Evolutionary conservation across 2,113 vertebrate genomes (phyloP).

Genomic region (Corynorhinus townsendii): DNA sequence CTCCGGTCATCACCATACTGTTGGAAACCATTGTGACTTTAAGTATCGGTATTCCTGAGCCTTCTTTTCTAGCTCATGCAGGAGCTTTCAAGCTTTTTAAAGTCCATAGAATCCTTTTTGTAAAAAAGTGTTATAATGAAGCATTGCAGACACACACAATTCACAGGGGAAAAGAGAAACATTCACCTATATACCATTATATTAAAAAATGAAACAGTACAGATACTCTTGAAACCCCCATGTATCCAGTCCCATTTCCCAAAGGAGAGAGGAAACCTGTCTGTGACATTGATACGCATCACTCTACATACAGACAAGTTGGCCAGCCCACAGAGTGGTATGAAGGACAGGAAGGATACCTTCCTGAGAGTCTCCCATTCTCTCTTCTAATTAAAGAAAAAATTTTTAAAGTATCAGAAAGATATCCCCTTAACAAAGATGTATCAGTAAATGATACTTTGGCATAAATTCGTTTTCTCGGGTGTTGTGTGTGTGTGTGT

Average conservation of each 20-base stretch:
- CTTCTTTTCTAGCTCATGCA: background rate
- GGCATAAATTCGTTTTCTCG: background rate
- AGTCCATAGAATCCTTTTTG: background rate
- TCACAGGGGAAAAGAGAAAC: background rate
- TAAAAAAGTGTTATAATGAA: background rate
- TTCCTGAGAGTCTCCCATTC: background rate
- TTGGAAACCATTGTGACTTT: background rate
- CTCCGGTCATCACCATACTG: background rate
- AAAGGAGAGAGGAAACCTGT: background rate
- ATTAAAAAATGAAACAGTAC: background rate
- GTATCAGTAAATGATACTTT: background rate
- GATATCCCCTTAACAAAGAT: background rate
- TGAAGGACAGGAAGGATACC: background rate
- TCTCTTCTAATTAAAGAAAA: slow-evolving; percentile 1
- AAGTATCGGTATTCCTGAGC: background rate
- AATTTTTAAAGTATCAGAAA: background rate
- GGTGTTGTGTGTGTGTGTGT: background rate
- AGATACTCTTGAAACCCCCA: background rate
- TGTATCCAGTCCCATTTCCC: background rate
- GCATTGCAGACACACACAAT: background rate
- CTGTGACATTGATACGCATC: background rate
- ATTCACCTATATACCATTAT: background rate
- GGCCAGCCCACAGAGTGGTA: background rate
- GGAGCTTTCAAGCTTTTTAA: background rate
- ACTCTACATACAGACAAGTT: background rate